phyloP scores from a whole-genome alignment of 2,888 invertebrate species.

The Nomada goodeniana region DNA sequence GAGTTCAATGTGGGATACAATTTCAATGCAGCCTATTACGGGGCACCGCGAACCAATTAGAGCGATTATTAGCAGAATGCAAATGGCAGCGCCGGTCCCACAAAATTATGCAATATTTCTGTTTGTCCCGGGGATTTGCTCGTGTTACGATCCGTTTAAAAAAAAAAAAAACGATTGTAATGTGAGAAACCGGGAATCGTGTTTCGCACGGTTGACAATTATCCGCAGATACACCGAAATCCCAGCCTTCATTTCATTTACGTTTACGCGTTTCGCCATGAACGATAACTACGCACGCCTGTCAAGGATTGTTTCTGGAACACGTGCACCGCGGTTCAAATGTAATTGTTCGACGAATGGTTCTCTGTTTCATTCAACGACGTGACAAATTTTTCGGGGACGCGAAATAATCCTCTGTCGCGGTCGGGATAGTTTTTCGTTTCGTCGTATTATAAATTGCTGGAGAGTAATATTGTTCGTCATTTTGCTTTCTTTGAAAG shows the following conservation, averaged over 20 bases:
- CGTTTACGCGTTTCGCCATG: not conserved
- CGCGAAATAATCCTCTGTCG: no score
- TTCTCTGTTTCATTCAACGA: no score
- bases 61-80: slow-evolving; percentile 47
- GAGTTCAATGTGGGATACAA: slow-evolving; percentile 23
- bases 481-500: no score
- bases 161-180: not conserved
- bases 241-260: not conserved
- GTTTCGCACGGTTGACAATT: slow-evolving; percentile 3
- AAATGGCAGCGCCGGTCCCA: slow-evolving; percentile 30
- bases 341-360: no score
- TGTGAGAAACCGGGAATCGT: not conserved
- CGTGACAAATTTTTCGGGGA: no score
- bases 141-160: slow-evolving; percentile 8
- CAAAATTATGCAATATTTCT: slow-evolving; percentile 40
- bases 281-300: not conserved
- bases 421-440: no score
- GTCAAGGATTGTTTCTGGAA: not conserved
- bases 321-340: no score
- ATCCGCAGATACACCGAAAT: not conserved
- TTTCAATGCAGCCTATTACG: slow-evolving; percentile 44
- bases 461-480: no score
- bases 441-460: no score
- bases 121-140: slow-evolving; percentile 17
- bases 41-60: slow-evolving; percentile 42